Percentiles rank a stretch among this genome's conserved stretches.
Evolutionary conservation across 2,888 invertebrate species (phyloP).

Genomic region (Zaprionus obscuricornis): DNA sequence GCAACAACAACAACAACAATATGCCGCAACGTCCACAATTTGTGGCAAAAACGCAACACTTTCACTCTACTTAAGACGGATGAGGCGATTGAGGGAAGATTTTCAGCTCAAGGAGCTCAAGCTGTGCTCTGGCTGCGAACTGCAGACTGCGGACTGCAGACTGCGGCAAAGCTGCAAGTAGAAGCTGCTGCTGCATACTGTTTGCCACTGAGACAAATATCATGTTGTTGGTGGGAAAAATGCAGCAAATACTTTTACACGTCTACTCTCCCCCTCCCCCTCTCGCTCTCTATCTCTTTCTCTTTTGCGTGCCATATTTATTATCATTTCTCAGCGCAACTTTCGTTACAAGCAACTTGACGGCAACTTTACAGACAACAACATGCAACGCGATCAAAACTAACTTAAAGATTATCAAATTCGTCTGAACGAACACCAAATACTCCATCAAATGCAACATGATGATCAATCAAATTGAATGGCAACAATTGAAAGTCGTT

Average conservation of each 20-base stretch:
- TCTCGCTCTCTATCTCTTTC: background rate
- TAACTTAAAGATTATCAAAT: constrained; percentile 1
- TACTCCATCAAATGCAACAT: constrained; percentile 6
- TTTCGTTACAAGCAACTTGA: no score
- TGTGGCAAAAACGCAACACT: constrained; percentile 75
- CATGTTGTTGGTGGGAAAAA: constrained; percentile 76
- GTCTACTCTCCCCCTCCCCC: constrained; percentile 4
- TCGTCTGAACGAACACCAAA: no score
- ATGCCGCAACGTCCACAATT: constrained; percentile 52
- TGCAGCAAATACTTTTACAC: constrained; percentile 54
- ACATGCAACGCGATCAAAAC: constrained; percentile 7
- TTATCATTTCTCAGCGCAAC: constrained; percentile 68
- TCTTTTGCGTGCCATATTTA: constrained; percentile 45
- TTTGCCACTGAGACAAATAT: constrained; percentile 52
- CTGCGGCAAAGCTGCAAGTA: background rate
- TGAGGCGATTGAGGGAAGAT: constrained; percentile 60
- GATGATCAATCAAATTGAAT: no score
- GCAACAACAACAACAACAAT: constrained; percentile 19
- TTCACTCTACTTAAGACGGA: constrained; percentile 76
- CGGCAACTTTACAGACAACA: no score
- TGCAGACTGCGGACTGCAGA: background rate
- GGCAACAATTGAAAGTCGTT: no score
- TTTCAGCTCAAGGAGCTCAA: constrained; percentile 24
- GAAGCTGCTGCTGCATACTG: constrained; percentile 14
- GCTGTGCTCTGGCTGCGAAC: constrained; percentile 6